Evolutionary conservation across 2,888 invertebrate genomes (phyloP).

Genomic region (Caenorhabditis drosophilae): DNA sequence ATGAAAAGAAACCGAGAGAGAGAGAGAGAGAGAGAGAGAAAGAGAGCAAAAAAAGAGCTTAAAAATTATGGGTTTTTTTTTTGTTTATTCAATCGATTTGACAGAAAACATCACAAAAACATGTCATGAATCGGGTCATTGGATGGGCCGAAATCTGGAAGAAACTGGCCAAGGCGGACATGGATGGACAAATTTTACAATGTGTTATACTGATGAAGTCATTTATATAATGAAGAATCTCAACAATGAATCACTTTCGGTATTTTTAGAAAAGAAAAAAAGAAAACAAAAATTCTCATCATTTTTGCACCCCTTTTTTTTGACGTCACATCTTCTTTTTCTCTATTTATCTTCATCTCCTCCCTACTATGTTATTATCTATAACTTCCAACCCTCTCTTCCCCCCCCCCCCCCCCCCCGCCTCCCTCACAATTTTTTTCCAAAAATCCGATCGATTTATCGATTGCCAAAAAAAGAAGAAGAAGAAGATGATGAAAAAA

Average conservation of each 20-base stretch:
- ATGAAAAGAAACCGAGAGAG: too few species aligned
- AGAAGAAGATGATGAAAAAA: too few species aligned
- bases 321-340: not conserved
- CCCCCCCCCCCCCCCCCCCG: too few species aligned
- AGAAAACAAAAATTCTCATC: too few species aligned
- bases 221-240: conserved; percentile 65
- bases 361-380: not conserved
- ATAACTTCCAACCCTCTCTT: not conserved
- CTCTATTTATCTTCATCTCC: conserved; percentile 5
- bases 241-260: conserved; percentile 64
- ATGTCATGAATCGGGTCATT: conserved; percentile 63
- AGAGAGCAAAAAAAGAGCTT: too few species aligned
- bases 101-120: conserved; percentile 62
- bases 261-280: conserved; percentile 16
- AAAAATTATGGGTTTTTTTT: too few species aligned
- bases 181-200: conserved; percentile 69
- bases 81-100: too few species aligned
- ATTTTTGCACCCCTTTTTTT: not conserved
- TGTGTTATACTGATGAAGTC: conserved; percentile 66
- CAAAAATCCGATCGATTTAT: conserved; percentile 1
- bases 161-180: conserved; percentile 48
- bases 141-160: conserved; percentile 56
- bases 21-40: too few species aligned
- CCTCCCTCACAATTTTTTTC: not conserved
- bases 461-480: too few species aligned